Base-by-base conservation (phyloP, 2,113 vertebrate genomes). In the Eira barbara region DNA sequence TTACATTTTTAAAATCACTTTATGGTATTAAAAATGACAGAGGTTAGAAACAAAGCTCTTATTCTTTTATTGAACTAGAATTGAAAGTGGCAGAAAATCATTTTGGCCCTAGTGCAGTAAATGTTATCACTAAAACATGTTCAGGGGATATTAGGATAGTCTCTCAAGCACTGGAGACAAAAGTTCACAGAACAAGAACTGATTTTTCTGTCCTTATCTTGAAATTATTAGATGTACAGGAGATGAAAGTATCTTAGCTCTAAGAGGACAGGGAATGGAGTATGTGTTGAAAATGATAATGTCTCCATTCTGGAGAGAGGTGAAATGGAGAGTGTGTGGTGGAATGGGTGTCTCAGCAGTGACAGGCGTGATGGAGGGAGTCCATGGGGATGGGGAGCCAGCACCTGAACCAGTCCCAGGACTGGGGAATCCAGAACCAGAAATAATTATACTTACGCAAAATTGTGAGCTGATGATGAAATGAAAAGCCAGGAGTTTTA, bases 1-100 rank as follows among this genome's bases (percentile, higher is more conserved):
- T 98, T 98, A 98, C 97, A 47, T 98, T 98, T 98, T 98, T 96
- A 42, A 98, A 98, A 97, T 98, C 98, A 98, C 98, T 99, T 98
- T 98, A 98, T 92, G 97, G 98, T 98, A 99, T 99, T 99, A 98
- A 97, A 98, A 99, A 99, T 99, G 99, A 99, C 99, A 99, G 99
- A 98, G 99, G 98, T 99, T 99, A 99, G 98, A 98, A 98, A 98
- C 98, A 98, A 98, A 99, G 98, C 97, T 98, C 98, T 98, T 98
- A 98, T 80, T 98, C 98, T 98, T 98, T 97, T 98, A 93, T 87
- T 98, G 99, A 99, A 95, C 96, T 97, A 98, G 98, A 99, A 99
- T 99, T 98, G 98, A 98, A 98, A 98, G 98, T 98, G 99, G 98
- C 98, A 99, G 98, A 98, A 99, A 99, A 99, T 99, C 99, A 95